These are phyloP conservation scores for Sepiola atlantica DNA, from an alignment of 2,888 invertebrate species.

Conservation along the genomic window DNA sequence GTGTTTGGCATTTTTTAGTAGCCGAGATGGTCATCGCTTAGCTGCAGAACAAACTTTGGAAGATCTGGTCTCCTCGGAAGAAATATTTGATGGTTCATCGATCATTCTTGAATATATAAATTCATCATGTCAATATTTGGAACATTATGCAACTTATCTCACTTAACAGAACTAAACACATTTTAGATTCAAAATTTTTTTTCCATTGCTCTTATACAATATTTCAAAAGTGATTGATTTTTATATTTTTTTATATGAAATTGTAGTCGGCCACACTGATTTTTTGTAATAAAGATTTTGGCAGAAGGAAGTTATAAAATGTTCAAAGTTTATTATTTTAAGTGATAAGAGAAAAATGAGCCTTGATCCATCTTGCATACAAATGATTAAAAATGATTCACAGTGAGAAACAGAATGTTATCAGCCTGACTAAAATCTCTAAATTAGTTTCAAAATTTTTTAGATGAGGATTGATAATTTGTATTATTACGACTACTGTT, in stretches of 20 bases:
- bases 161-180: not conserved
- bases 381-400: not conserved
- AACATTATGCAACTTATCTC: constrained; percentile 46
- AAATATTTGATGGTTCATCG: constrained; percentile 58
- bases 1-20: constrained; percentile 59
- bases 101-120: constrained; percentile 60
- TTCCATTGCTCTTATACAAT: not conserved
- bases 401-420: no score
- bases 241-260: not conserved
- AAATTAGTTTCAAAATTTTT: no score
- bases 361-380: not conserved
- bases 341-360: not conserved
- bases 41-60: constrained; percentile 55
- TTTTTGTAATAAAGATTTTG: not conserved
- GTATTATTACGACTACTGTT: no score
- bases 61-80: constrained; percentile 53
- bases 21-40: constrained; percentile 54
- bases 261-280: not conserved
- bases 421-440: no score
- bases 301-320: not conserved
- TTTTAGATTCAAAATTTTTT: not conserved
- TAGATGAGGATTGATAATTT: no score
- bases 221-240: not conserved
- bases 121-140: constrained; percentile 47
- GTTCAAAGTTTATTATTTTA: not conserved